Evolutionary conservation across 1,140 invertebrate genomes (phyloP).

Genomic region (Lutraria rhynchaena): DNA sequence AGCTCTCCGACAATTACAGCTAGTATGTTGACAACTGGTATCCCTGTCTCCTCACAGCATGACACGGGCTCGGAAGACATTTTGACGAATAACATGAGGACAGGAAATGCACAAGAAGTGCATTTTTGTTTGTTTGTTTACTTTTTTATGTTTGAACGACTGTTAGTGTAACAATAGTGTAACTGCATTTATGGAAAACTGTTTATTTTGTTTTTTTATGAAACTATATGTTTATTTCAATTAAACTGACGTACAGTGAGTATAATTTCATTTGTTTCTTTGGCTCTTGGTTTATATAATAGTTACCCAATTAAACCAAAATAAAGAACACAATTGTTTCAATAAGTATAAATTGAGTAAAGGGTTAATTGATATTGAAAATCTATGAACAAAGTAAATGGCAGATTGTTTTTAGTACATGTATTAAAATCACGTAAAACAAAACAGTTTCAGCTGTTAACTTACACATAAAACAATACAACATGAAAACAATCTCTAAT

Average conservation of each 20-base stretch:
- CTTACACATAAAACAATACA: not conserved
- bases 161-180: too few relatives aligned
- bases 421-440: not conserved
- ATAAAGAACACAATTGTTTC: too few relatives aligned
- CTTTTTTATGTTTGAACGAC: too few relatives aligned
- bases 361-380: too few relatives aligned
- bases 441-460: not conserved
- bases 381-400: conserved; percentile 4
- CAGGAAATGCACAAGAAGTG: not conserved
- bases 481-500: not conserved
- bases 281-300: too few relatives aligned
- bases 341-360: too few relatives aligned
- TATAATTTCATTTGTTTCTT: too few relatives aligned
- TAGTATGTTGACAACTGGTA: not conserved
- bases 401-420: not conserved
- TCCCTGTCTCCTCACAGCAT: not conserved
- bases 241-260: too few relatives aligned
- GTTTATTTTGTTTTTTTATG: not conserved
- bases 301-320: too few relatives aligned
- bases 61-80: not conserved
- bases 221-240: not conserved
- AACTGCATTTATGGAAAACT: not conserved
- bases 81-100: not conserved
- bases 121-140: not conserved
- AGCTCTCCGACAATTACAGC: not conserved